phyloP scores from a whole-genome alignment of 2,797 vertebrate species.

The Loriculus beryllinus region DNA sequence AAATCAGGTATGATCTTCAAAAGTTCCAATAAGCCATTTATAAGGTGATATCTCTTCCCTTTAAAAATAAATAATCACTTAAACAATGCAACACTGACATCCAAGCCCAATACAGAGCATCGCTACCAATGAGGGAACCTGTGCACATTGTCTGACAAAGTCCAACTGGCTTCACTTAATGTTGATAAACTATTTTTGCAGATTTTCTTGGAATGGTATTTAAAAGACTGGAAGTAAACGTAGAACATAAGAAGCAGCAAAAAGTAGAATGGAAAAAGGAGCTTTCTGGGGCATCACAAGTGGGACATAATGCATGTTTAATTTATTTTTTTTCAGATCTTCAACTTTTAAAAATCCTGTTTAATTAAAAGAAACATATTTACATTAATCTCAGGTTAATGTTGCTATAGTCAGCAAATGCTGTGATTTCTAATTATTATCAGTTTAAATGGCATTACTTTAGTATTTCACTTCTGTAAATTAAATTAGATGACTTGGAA shows the following conservation, averaged over 20 bases:
- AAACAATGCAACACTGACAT: not conserved
- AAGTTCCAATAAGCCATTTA: not conserved
- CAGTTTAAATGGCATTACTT: not conserved
- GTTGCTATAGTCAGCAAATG: not conserved
- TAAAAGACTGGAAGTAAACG: not conserved
- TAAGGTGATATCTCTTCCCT: not conserved
- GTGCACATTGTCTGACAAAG: not conserved
- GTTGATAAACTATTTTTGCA: not conserved
- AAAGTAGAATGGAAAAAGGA: not conserved
- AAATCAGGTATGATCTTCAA: not conserved
- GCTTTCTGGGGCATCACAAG: not conserved
- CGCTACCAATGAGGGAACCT: not conserved
- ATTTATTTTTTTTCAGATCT: not conserved
- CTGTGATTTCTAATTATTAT: not conserved
- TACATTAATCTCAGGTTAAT: not conserved
- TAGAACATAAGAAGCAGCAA: not conserved
- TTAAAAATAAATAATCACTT: not conserved
- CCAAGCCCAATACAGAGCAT: not conserved
- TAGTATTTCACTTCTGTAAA: not conserved
- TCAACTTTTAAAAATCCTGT: not conserved
- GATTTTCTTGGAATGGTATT: not conserved
- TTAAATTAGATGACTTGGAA: not conserved
- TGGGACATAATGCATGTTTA: not conserved
- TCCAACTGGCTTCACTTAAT: not conserved
- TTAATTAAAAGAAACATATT: not conserved